These are phyloP conservation scores for Poeciliopsis occidentalis DNA, from an alignment of 2,113 vertebrate species.

Conservation along the genomic window DNA sequence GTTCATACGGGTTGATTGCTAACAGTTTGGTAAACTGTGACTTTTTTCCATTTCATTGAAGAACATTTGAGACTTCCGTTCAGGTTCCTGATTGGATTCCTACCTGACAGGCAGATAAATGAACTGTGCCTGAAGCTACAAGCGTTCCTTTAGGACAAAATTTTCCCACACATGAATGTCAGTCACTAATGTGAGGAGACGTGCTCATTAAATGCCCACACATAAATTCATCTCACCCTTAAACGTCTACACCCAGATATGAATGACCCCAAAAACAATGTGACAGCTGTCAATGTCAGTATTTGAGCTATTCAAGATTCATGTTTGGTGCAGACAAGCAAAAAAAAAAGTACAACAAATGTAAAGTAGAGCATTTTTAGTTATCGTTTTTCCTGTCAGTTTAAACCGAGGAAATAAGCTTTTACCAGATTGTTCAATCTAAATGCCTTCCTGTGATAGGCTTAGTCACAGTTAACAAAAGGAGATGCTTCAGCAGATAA, in stretches of 20 bases:
- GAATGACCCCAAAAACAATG: neutral
- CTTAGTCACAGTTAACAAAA: neutral
- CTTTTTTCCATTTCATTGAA: neutral
- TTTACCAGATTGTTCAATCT: neutral
- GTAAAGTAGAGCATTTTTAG: neutral
- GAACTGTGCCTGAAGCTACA: conserved; percentile 13
- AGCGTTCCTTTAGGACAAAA: conserved; percentile 5
- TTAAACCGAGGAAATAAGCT: neutral
- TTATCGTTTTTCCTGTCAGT: neutral
- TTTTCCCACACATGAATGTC: neutral
- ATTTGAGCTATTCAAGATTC: no score
- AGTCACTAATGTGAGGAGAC: neutral
- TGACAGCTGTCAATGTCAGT: neutral
- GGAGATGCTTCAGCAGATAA: neutral
- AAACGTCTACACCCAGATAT: neutral
- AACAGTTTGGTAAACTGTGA: neutral
- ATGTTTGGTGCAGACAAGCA: no score
- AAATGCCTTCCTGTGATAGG: conserved; percentile 8
- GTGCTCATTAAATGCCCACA: conserved; percentile 24
- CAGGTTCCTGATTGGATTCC: no score
- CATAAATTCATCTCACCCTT: conserved; percentile 6
- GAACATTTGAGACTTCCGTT: neutral
- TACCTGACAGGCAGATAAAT: neutral
- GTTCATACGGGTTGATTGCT: neutral
- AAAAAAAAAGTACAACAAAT: neutral